Percentiles rank a stretch among this genome's conserved stretches.
Conservation (phyloP, 2,113 vertebrate species). For the Thryonomys swinderianus region DNA sequence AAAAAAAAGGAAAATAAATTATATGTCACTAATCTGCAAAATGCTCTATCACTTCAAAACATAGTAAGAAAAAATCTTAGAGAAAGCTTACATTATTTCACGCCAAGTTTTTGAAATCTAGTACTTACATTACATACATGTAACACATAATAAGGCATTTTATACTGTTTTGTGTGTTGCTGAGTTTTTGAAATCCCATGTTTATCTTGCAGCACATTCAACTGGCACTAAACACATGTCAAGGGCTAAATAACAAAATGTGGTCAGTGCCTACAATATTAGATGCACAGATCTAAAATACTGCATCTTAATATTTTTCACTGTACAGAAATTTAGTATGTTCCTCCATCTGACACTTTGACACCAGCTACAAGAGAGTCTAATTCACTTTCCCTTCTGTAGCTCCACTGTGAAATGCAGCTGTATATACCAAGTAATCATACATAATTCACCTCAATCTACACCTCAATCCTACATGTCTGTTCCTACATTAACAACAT, state of each 20-base stretch:
- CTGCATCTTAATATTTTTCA: constrained; percentile 41
- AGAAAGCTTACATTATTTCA: neutral
- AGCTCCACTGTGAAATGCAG: neutral
- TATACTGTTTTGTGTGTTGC: neutral
- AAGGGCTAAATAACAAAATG: neutral
- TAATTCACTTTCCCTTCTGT: neutral
- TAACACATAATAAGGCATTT: neutral
- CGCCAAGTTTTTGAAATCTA: neutral
- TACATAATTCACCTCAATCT: neutral
- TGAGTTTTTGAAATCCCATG: constrained; percentile 2
- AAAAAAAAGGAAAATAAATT: neutral
- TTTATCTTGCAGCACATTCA: neutral
- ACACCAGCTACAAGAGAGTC: neutral
- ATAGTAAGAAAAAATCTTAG: neutral
- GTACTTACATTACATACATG: neutral
- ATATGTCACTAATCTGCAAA: constrained; percentile 27
- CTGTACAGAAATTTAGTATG: neutral
- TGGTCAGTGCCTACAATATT: neutral
- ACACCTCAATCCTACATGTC: neutral
- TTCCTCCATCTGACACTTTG: constrained; percentile 4
- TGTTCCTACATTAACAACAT: neutral
- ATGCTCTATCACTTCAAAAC: neutral
- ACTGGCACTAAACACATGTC: neutral
- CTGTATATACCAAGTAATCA: neutral
- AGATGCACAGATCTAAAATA: neutral